These are phyloP conservation scores for Spizaetus ornatus DNA, from an alignment of 2,113 vertebrate species.

Conservation along the genomic window DNA sequence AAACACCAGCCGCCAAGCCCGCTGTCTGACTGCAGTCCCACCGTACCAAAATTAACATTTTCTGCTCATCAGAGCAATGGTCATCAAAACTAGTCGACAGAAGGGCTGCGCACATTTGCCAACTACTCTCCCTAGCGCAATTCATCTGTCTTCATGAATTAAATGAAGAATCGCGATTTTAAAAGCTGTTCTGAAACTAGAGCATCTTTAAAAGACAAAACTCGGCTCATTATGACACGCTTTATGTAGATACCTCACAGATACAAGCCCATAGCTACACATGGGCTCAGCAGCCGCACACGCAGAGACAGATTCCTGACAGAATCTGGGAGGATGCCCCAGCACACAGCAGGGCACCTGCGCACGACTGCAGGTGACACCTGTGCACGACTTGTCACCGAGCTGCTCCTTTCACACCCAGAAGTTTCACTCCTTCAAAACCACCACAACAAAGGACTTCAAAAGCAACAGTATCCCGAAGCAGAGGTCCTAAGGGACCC, in stretches of 20 bases:
- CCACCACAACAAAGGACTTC: neutral
- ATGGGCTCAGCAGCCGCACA: neutral
- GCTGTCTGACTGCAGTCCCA: neutral
- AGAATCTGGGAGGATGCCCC: neutral
- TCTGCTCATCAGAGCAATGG: neutral
- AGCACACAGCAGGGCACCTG: neutral
- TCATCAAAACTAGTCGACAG: neutral
- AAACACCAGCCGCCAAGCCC: neutral
- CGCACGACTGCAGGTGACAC: neutral
- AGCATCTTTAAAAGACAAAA: neutral
- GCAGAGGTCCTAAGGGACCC: neutral
- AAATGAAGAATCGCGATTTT: neutral
- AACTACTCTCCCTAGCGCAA: accelerated
- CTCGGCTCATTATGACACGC: neutral
- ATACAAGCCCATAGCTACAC: neutral
- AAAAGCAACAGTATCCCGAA: neutral
- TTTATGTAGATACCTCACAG: neutral
- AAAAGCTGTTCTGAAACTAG: neutral
- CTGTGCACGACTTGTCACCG: neutral
- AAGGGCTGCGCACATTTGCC: neutral
- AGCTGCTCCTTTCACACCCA: neutral
- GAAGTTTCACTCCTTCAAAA: neutral
- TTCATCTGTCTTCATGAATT: neutral
- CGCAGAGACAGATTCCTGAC: neutral
- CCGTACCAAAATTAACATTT: neutral